Base-by-base conservation (phyloP, 2,797 vertebrate species). In the Sardinella longiceps region DNA sequence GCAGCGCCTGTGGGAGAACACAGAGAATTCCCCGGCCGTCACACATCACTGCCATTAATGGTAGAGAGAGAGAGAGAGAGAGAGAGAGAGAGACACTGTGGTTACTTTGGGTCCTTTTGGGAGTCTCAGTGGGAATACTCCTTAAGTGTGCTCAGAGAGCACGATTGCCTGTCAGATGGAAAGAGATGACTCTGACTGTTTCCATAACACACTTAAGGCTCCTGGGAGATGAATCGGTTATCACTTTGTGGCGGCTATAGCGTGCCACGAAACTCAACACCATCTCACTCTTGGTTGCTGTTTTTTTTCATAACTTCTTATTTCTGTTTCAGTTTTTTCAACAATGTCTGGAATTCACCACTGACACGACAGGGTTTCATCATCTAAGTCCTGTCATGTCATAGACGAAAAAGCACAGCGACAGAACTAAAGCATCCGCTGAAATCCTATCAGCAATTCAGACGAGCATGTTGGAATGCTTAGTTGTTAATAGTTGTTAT, bases 1-100 rank as follows among this genome's bases (percentile, higher is more conserved):
- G 51, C 53, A 56, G 53, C 20, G 53, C 20, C 20, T 56, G 53
- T 56, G 20, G 53, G 53, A 56, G 20, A 23, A 23, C 53, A 56
- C 23, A 23, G 20, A n/a, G 53, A 56, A 56, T 23, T 56, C 53
- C 53, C 53, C 20, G n/a, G 23, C 23, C n/a, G 7, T n/a, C 56
- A 25, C 56, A 60, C 56, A 60, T 60, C 56, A 10, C 56, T 60
- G n/a, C 56, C 56, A 60, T 60, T 60, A 60, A n/a, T n/a, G n/a
- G n/a, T n/a, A n/a, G n/a, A n/a, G n/a, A n/a, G n/a, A n/a, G n/a
- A n/a, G 56, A 60, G 56, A 25, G 56, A 25, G 56, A 58, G 23
- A n/a, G 6, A 56, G 53, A 56, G 20, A n/a, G 56, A 60, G 25
- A 6, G 1, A n/a, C 56, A 25, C 1, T 7, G 56, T 6, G n/a